Evolutionary conservation across 2,888 invertebrate genomes (phyloP).

Genomic region (Lepidochrysops patricia): DNA sequence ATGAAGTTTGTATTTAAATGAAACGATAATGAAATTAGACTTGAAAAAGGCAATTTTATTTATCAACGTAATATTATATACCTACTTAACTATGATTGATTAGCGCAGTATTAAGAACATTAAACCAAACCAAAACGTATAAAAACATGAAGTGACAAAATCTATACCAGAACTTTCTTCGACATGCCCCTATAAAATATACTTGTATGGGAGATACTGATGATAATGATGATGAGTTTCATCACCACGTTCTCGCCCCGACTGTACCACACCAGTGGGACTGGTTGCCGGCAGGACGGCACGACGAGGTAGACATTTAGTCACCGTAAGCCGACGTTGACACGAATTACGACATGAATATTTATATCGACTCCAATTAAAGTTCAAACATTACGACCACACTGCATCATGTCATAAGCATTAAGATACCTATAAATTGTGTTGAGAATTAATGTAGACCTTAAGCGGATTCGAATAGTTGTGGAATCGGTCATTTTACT

Average conservation of each 20-base stretch:
- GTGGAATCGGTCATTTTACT: not conserved
- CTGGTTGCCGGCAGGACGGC: constrained; percentile 19
- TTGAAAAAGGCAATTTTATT: too few species aligned
- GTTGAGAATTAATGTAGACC: too few species aligned
- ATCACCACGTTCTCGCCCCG: not conserved
- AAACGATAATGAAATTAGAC: too few species aligned
- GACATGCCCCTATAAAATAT: too few species aligned
- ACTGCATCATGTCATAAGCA: constrained; percentile 19
- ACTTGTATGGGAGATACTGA: not conserved
- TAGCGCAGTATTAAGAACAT: too few species aligned
- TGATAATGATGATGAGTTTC: not conserved
- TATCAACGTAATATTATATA: too few species aligned
- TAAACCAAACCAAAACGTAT: too few species aligned
- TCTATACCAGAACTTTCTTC: too few species aligned
- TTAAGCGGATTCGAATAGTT: too few species aligned
- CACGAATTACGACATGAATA: constrained; percentile 26
- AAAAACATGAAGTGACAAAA: too few species aligned
- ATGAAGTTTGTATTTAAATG: too few species aligned
- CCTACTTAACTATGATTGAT: too few species aligned
- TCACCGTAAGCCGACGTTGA: constrained; percentile 28
- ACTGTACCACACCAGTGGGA: not conserved
- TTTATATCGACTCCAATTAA: constrained; percentile 18
- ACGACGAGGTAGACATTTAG: constrained; percentile 25
- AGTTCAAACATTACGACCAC: constrained; percentile 15
- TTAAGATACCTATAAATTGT: constrained; percentile 1